Evolutionary conservation across 2,113 vertebrate genomes (phyloP), one percentile per base, ranked within the genome.

Genomic region (Epinephelus fuscoguttatus): DNA sequence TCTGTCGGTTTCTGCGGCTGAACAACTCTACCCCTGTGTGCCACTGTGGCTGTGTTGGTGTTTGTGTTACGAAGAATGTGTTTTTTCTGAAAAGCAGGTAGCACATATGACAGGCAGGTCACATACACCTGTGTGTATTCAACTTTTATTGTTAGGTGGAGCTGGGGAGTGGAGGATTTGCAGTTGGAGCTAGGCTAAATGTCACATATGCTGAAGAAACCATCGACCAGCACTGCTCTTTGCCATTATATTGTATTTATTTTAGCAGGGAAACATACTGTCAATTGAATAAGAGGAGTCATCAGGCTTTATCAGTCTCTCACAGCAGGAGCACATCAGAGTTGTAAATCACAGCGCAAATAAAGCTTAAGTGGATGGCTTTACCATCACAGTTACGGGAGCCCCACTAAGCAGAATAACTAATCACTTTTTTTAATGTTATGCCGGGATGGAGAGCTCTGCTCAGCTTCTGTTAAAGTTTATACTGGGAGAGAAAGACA

Each of bases 371-470:
- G 69, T 67, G 45, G 53, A 61, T n/a, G 61, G 21, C 59, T 87
- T 78, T 63, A 53, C 67, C 40, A 73, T 66, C 57, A 21, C 30
- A 55, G 56, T 62, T 69, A 63, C 6, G 3, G 60, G 40, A 76
- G 57, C 57, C 42, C 68, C 78, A 70, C 33, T 10, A 60, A 77
- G 52, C 69, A 59, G 52, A 77, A 50, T 57, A 42, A 77, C 30
- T 75, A 62, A 59, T 55, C 49, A 68, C 63, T 80, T 70, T 27
- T 15, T 77, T 53, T 82, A 19, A 81, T 61, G 67, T 62, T 72
- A 9, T 25, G 42, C 19, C 14, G 59, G 74, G 11, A 62, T 64
- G 25, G 61, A 73, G 75, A n/a, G 40, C 55, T 75, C 27, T 42
- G 45, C 27, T 70, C 52, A 61, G n/a, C 53, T 63, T 80, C 68